Evolutionary conservation across 2,888 invertebrate species (phyloP).

Genomic region (Meiosimyza platycephala): DNA sequence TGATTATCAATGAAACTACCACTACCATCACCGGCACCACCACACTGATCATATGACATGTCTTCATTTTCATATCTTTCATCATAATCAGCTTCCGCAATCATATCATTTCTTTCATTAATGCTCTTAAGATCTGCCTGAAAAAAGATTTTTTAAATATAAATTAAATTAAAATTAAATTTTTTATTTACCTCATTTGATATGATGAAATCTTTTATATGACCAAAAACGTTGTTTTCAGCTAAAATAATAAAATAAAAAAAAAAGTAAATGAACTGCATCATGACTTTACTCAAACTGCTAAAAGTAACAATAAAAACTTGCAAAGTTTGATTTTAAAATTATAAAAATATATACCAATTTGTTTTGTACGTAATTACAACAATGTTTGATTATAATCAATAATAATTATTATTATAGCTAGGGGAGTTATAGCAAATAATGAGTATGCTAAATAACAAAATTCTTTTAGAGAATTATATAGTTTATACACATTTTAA

Average conservation of each 20-base stretch:
- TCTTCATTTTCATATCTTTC: constrained; percentile 30
- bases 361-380: too few relatives aligned
- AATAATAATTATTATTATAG: too few relatives aligned
- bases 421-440: too few relatives aligned
- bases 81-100: constrained; percentile 24
- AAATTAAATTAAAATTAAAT: not conserved
- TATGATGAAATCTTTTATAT: constrained; percentile 53
- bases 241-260: not conserved
- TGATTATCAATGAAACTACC: not conserved
- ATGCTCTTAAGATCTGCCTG: constrained; percentile 41
- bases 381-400: too few relatives aligned
- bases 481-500: too few relatives aligned
- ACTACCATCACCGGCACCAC: constrained; percentile 3
- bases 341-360: not conserved
- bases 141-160: not conserved
- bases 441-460: too few relatives aligned
- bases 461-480: too few relatives aligned
- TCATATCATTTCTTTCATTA: constrained; percentile 1
- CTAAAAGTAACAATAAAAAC: not conserved
- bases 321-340: not conserved
- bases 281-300: not conserved
- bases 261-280: not conserved
- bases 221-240: not conserved
- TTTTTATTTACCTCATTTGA: constrained; percentile 41
- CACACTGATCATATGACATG: constrained; percentile 17